A percentile compares a stretch with the other conserved stretches of the same genome.
Evolutionary conservation across 2,888 invertebrate genomes (phyloP).

Genomic region (Lasioglossum figueresi): DNA sequence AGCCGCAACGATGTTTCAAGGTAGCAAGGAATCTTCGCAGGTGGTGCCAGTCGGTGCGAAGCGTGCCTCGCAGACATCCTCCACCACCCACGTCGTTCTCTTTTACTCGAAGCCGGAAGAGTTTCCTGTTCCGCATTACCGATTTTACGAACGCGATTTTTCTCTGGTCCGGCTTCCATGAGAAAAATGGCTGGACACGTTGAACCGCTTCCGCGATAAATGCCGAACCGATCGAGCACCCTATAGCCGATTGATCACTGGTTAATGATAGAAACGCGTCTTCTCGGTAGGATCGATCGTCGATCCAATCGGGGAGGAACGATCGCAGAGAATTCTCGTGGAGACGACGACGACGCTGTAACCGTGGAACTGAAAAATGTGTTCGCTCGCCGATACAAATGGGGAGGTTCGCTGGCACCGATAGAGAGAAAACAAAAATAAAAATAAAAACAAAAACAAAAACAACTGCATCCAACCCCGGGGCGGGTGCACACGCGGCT

Average conservation of each 20-base stretch:
- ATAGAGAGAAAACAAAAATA: conserved; percentile 74
- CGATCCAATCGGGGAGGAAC: conserved; percentile 36
- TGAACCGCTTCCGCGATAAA: conserved; percentile 32
- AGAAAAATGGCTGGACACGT: conserved; percentile 8
- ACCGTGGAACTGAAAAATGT: conserved; percentile 79
- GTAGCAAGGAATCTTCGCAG: conserved; percentile 53
- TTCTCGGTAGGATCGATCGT: conserved; percentile 26
- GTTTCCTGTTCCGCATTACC: background rate
- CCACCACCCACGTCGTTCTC: conserved; percentile 64
- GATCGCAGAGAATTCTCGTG: conserved; percentile 68
- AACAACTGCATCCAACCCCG: conserved; percentile 44
- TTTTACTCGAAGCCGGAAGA: conserved; percentile 61
- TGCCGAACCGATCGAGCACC: conserved; percentile 29
- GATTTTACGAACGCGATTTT: conserved; percentile 10
- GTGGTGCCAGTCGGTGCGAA: conserved; percentile 75
- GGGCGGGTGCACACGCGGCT: background rate
- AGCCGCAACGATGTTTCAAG: conserved; percentile 51
- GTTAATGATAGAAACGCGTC: conserved; percentile 60
- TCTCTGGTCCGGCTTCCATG: background rate
- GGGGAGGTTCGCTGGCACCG: conserved; percentile 70
- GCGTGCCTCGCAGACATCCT: conserved; percentile 74
- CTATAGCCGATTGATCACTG: conserved; percentile 34
- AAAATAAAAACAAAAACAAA: conserved; percentile 71
- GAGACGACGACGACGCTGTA: background rate
- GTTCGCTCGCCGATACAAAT: conserved; percentile 79